phyloP scores from a whole-genome alignment of 2,888 invertebrate species.

The Pollenia amentaria region DNA sequence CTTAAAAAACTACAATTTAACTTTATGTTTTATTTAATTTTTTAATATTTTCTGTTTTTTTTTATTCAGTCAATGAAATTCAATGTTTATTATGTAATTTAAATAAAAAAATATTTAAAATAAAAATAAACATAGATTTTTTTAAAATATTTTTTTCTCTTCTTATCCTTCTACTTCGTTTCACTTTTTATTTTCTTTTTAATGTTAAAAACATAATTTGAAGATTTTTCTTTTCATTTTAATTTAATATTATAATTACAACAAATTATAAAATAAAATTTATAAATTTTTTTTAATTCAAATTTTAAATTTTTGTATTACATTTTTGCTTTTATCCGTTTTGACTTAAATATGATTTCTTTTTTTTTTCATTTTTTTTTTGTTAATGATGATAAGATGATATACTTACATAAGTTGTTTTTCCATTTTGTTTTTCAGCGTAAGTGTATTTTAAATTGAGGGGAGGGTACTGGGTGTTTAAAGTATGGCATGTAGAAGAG shows the following conservation, averaged over 20 bases:
- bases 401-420: slow-evolving; percentile 17
- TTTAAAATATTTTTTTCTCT: slow-evolving; percentile 22
- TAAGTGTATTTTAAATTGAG: slow-evolving; percentile 29
- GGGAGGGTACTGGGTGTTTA: not conserved
- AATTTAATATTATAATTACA: slow-evolving; percentile 18
- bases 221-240: not conserved
- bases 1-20: slow-evolving; percentile 74
- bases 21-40: slow-evolving; percentile 55
- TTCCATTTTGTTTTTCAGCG: slow-evolving; percentile 2
- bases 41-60: slow-evolving; percentile 60
- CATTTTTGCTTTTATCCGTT: slow-evolving; percentile 25
- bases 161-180: slow-evolving; percentile 3
- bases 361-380: not conserved
- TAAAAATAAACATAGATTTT: slow-evolving; percentile 48
- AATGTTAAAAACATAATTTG: slow-evolving; percentile 33
- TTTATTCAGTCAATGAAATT: slow-evolving; percentile 83
- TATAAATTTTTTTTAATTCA: not conserved
- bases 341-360: slow-evolving; percentile 51
- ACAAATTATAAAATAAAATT: slow-evolving; percentile 25
- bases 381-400: slow-evolving; percentile 61
- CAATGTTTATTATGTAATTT: slow-evolving; percentile 73
- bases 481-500: not conserved
- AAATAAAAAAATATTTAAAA: slow-evolving; percentile 45
- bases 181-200: slow-evolving; percentile 14
- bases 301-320: slow-evolving; percentile 1